Percentiles rank a stretch among this genome's conserved stretches.
Conservation (phyloP, 1,140 invertebrate genomes). For the Leptestheria dahalacensis region DNA sequence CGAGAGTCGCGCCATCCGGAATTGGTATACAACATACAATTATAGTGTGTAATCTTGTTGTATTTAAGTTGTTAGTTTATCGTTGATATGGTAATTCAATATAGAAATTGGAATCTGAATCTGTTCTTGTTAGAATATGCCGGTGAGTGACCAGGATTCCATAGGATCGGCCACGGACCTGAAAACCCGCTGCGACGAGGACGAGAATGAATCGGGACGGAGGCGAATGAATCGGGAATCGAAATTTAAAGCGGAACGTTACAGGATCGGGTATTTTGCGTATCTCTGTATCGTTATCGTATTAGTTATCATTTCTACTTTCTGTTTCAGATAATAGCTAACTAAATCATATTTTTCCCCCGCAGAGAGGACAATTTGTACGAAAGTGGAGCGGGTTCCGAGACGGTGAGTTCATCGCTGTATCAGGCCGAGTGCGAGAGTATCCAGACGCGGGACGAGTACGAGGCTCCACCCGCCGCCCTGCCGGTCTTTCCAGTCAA, state of each 20-base stretch:
- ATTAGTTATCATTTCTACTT: too few relatives aligned
- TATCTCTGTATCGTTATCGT: slow-evolving; percentile 12
- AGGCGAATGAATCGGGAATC: neutral
- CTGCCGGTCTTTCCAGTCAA: slow-evolving; percentile 19
- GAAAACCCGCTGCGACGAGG: slow-evolving; percentile 38
- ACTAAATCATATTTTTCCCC: neutral
- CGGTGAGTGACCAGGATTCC: slow-evolving; percentile 42
- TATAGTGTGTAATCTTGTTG: too few relatives aligned
- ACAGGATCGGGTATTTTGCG: neutral
- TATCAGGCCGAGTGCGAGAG: slow-evolving; percentile 57
- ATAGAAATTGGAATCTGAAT: slow-evolving; percentile 21
- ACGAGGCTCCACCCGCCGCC: slow-evolving; percentile 9
- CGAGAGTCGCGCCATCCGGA: too few relatives aligned
- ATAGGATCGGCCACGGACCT: slow-evolving; percentile 59
- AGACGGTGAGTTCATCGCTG: slow-evolving; percentile 48
- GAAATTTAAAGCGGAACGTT: neutral
- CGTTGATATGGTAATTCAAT: too few relatives aligned
- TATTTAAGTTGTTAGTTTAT: too few relatives aligned
- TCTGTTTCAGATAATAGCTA: too few relatives aligned
- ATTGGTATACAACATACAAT: too few relatives aligned
- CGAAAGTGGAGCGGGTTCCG: slow-evolving; percentile 40
- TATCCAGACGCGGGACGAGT: slow-evolving; percentile 16
- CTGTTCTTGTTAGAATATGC: slow-evolving; percentile 25
- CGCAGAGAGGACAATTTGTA: neutral
- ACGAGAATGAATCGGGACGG: slow-evolving; percentile 32